Conservation (phyloP, 2,888 invertebrate species). For the Eupithecia abbreviata region DNA sequence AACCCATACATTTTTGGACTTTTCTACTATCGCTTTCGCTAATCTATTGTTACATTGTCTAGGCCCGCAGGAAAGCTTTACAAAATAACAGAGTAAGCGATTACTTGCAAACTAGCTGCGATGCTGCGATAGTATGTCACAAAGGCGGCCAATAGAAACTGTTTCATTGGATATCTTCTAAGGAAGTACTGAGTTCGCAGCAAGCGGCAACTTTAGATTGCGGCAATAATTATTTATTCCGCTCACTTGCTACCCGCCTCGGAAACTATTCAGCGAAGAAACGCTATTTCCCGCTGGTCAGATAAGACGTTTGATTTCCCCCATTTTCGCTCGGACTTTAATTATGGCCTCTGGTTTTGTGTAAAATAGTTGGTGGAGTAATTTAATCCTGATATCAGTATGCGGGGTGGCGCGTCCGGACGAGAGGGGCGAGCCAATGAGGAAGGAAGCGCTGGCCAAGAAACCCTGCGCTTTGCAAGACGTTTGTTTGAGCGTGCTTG, state of each 20-base stretch:
- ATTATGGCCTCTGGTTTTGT: conserved; percentile 83
- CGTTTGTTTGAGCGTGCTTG: conserved; percentile 53
- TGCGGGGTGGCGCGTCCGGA: conserved; percentile 71
- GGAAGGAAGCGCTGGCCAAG: conserved; percentile 52
- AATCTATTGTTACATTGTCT: no score
- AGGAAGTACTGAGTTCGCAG: conserved; percentile 59
- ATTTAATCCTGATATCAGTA: conserved; percentile 81
- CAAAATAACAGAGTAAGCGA: conserved; percentile 39
- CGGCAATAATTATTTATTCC: conserved; percentile 83
- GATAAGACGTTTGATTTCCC: conserved; percentile 84
- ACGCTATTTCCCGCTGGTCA: conserved; percentile 81
- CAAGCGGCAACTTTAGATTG: conserved; percentile 76
- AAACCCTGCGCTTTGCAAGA: conserved; percentile 53
- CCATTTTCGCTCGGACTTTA: conserved; percentile 81
- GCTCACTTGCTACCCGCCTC: conserved; percentile 78
- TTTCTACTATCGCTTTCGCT: no score
- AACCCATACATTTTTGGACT: no score
- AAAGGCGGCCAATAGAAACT: conserved; percentile 67
- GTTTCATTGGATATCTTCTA: conserved; percentile 72
- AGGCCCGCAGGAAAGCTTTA: conserved; percentile 7
- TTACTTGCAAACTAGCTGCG: conserved; percentile 42
- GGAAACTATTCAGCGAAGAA: conserved; percentile 81
- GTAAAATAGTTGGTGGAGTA: conserved; percentile 82
- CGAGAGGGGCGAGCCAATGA: conserved; percentile 67
- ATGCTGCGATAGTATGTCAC: conserved; percentile 46